Evolutionary conservation across 2,797 vertebrate species (phyloP).

Genomic region (Poecilia picta): DNA sequence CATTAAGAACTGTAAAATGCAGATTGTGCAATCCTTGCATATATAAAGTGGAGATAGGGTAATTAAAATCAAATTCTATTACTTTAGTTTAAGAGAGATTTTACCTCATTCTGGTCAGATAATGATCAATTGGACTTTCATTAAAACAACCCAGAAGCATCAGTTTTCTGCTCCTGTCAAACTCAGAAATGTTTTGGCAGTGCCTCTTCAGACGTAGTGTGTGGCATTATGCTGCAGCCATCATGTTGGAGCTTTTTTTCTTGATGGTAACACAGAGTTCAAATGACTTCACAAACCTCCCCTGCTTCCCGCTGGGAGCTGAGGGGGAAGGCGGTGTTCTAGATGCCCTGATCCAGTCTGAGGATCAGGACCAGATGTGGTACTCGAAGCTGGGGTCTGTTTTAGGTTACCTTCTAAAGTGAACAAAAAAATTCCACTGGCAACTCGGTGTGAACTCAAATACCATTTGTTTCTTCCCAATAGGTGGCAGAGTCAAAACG

Average conservation of each 20-base stretch:
- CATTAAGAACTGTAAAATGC: constrained; percentile 35
- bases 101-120: constrained; percentile 3
- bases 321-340: constrained; percentile 5
- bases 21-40: constrained; percentile 33
- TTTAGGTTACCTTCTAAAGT: constrained; percentile 37
- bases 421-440: constrained; percentile 15
- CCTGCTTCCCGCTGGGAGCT: constrained; percentile 2
- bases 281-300: constrained; percentile 30
- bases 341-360: constrained; percentile 33
- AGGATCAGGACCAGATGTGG: constrained; percentile 72
- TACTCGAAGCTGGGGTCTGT: constrained; percentile 55
- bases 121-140: background rate
- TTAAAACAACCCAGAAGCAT: background rate
- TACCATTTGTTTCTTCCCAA: constrained; percentile 24
- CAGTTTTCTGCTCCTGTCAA: background rate
- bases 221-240: constrained; percentile 9
- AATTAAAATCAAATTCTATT: constrained; percentile 57
- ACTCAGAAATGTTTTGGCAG: background rate
- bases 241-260: constrained; percentile 19
- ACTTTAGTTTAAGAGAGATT: constrained; percentile 59
- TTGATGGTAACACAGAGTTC: constrained; percentile 32
- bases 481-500: constrained; percentile 97
- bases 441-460: constrained; percentile 25
- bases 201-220: background rate
- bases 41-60: constrained; percentile 35